Base-by-base conservation (phyloP, 2,797 vertebrate species). In the Leptodactylus fallax region DNA sequence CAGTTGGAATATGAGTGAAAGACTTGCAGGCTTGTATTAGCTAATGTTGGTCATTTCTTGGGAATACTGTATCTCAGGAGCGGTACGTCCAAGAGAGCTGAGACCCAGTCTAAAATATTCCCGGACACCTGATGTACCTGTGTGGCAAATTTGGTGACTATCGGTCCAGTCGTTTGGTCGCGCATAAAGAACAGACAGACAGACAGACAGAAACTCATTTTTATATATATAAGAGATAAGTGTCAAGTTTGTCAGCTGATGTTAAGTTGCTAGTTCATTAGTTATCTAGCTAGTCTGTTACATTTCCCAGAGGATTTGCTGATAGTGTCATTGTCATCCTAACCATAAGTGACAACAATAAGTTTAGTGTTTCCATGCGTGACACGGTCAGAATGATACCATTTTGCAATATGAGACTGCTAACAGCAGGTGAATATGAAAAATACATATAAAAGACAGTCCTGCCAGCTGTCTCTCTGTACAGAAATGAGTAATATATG, bases 351-450 rank as follows among this genome's bases (percentile, higher is more conserved):
- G 17, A 67, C 63, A 81, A 83, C 69, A 83, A 71, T 71, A 71
- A 71, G 81, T 56, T 83, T 55, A 71, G 81, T 71, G 80, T 65
- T 81, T 53, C 45, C 61, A 67, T 45, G 47, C 60, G 45, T 81
- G 80, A 81, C 80, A 67, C 8, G n/a, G 23, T 65, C 60, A 53
- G 60, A 51, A 49, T 81, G 80, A 81, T 81, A 81, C 80, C 80
- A 81, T 81, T 81, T 65, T 81, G 81, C 65, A 71, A 71, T 27
- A 71, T 71, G 65, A 83, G 23, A 69, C 63, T 83, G 17, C 65
- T 71, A 25, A 74, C 81, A 83, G 81, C 81, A 72, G 81, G 81
- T 83, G 51, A 56, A 67, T 69, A 45, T 83, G 53, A 72, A 83
- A 71, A 72, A 72, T 83, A 69, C 51, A 72, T 51, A 83, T 83